Percentiles rank a stretch among this genome's conserved stretches.
Conservation (phyloP, 2,797 vertebrate genomes). For the Psittacula derbiana region DNA sequence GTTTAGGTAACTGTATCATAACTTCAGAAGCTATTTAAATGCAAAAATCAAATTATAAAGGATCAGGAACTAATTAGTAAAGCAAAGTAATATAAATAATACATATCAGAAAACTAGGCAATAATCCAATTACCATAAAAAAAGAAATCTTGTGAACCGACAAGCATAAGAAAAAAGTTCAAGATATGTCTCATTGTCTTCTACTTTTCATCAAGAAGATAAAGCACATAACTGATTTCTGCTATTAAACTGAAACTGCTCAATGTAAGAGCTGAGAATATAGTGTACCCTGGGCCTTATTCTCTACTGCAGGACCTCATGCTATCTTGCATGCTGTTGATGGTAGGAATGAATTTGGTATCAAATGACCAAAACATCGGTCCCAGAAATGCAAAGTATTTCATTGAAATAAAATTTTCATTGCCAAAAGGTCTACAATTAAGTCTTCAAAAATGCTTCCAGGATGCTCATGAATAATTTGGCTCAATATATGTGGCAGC, state of each 20-base stretch:
- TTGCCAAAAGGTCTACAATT: not conserved
- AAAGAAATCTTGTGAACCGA: not conserved
- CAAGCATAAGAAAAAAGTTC: not conserved
- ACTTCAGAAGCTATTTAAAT: not conserved
- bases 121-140: not conserved
- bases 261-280: not conserved
- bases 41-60: not conserved
- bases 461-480: not conserved
- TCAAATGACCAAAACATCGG: not conserved
- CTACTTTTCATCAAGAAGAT: not conserved
- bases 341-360: not conserved
- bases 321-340: not conserved
- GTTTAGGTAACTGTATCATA: not conserved
- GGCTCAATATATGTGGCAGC: not conserved
- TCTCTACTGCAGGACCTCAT: fast-evolving
- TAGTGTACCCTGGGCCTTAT: not conserved
- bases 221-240: not conserved
- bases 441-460: not conserved
- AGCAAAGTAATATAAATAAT: not conserved
- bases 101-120: not conserved
- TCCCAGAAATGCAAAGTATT: not conserved
- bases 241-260: not conserved
- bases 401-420: not conserved
- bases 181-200: not conserved
- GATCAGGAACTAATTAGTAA: not conserved